phyloP scores from a whole-genome alignment of 92 coral and sea anemone species.

The Montipora capitata region DNA sequence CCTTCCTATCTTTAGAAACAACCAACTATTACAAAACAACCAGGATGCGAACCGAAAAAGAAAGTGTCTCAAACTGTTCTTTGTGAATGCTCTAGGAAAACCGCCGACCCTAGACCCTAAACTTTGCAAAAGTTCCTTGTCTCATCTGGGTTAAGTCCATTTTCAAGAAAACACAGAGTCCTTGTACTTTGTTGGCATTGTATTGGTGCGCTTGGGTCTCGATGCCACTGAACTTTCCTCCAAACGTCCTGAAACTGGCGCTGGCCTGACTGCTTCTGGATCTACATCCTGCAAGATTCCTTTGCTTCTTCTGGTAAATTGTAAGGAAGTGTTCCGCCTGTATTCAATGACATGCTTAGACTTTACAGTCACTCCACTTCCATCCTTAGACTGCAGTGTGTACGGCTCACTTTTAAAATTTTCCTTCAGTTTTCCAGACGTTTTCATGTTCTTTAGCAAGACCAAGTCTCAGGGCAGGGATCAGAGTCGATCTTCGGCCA shows the following conservation, averaged over 20 bases:
- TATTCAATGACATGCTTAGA: constrained; percentile 46
- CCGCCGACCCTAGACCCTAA: constrained; percentile 7
- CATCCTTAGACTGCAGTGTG: constrained; percentile 66
- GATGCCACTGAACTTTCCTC: not conserved
- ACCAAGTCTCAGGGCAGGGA: constrained; percentile 63
- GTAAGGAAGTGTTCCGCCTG: constrained; percentile 58
- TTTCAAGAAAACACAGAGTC: constrained; percentile 50
- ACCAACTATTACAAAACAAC: not conserved
- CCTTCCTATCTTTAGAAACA: constrained; percentile 21
- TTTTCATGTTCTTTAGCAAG: constrained; percentile 58
- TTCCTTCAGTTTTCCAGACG: constrained; percentile 51
- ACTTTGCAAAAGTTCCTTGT: constrained; percentile 40
- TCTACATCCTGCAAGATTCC: not conserved
- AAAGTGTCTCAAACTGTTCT: not conserved
- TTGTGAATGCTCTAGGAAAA: not conserved
- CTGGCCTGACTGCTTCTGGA: not conserved
- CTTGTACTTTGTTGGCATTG: constrained; percentile 62
- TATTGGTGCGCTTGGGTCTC: not conserved
- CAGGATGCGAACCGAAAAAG: not conserved
- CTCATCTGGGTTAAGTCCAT: constrained; percentile 49
- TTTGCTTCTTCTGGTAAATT: not conserved
- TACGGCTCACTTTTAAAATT: constrained; percentile 61
- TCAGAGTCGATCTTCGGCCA: no score
- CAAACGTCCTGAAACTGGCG: not conserved
- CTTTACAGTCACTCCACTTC: constrained; percentile 43